phyloP scores from a whole-genome alignment of 2,113 vertebrate genomes.

The pig (Sus scrofa) region T2T-Sscrofa CM000817.6:39122501-39123000 shows the following conservation, averaged over 20 bases:
- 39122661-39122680: background rate
- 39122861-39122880: background rate
- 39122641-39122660: background rate
- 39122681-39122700: background rate
- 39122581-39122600: background rate
- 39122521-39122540: background rate
- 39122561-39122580: background rate
- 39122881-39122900: background rate
- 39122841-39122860: background rate
- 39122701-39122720: background rate
- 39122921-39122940: background rate
- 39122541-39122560: background rate
- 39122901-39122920: background rate
- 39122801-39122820: background rate
- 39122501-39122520: background rate
- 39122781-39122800: background rate
- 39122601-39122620: background rate
- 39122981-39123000: background rate
- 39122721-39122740: background rate
- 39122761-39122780: background rate
- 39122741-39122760: background rate
- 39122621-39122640: background rate
- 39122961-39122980: background rate
- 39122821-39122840: background rate
- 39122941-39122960: background rate